These are phyloP conservation scores for Carduelis carduelis DNA, from an alignment of 2,797 vertebrate genomes.

Conservation along the genomic window DNA sequence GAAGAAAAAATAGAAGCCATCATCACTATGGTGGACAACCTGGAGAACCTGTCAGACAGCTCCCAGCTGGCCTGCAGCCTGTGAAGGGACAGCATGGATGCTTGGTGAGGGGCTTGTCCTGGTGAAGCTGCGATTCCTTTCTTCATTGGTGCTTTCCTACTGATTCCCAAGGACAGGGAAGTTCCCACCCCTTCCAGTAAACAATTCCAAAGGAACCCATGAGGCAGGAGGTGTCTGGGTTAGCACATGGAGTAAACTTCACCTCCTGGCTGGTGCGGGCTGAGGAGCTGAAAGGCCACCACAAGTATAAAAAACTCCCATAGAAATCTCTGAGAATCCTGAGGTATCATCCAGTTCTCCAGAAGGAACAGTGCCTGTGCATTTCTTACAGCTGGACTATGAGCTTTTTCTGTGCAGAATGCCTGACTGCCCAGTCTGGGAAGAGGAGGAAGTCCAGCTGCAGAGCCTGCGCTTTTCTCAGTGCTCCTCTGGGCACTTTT, in stretches of 20 bases:
- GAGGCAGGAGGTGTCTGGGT: not conserved
- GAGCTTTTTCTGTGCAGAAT: not conserved
- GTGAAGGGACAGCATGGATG: slow-evolving; percentile 35
- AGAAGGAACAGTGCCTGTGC: accelerated
- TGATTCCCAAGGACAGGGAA: not conserved
- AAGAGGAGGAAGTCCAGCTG: not conserved
- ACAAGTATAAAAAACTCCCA: not conserved
- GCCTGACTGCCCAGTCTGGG: not conserved
- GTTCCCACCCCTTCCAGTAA: not conserved
- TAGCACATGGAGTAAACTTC: not conserved
- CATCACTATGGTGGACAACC: slow-evolving; percentile 77
- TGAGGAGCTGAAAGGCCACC: not conserved
- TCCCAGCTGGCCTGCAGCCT: slow-evolving; percentile 77
- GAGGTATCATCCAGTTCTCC: not conserved
- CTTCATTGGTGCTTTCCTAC: slow-evolving; percentile 52
- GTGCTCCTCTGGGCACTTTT: not conserved
- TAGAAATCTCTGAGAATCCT: not conserved
- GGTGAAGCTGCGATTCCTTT: not conserved
- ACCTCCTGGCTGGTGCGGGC: not conserved
- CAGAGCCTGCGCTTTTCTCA: not conserved
- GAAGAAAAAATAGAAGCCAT: slow-evolving; percentile 76
- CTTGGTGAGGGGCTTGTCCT: not conserved
- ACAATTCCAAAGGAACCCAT: not conserved
- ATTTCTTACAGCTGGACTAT: not conserved
- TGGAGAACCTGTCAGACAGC: slow-evolving; percentile 78